Evolutionary conservation across 2,888 invertebrate species (phyloP).

Genomic region (Rhodophaea formosa): DNA sequence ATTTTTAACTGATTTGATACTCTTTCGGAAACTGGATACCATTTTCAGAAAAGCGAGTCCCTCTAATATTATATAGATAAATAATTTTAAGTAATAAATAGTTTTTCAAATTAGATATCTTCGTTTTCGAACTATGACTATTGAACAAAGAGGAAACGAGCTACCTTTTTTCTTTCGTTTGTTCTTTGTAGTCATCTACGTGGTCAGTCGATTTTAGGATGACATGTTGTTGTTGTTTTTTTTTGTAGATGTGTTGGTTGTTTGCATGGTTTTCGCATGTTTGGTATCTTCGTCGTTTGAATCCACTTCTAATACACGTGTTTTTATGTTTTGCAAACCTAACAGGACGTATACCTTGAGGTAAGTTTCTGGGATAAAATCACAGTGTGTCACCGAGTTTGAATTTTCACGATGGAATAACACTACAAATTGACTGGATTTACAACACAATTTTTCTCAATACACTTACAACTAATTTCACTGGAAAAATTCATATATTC

Average conservation of each 20-base stretch:
- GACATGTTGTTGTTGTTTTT: not conserved
- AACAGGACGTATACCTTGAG: constrained; percentile 77
- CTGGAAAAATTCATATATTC: no score
- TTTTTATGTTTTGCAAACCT: constrained; percentile 46
- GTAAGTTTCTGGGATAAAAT: constrained; percentile 40
- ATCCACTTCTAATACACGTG: constrained; percentile 29
- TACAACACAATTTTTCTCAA: not conserved
- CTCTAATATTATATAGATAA: no score
- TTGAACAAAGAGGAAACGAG: no score
- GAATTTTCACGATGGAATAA: not conserved
- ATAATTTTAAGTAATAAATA: no score
- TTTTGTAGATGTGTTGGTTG: constrained; percentile 22
- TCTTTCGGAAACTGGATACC: no score
- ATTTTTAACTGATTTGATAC: no score
- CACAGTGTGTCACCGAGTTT: not conserved
- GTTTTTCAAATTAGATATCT: no score
- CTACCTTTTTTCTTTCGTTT: constrained; percentile 2
- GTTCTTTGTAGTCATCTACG: constrained; percentile 4
- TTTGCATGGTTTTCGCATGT: constrained; percentile 32
- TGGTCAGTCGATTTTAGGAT: not conserved
- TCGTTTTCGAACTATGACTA: no score
- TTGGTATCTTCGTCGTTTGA: constrained; percentile 33
- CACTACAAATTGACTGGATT: not conserved
- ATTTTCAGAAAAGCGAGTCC: no score
- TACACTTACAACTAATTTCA: no score